Evolutionary conservation across 1,140 invertebrate species (phyloP), one percentile per base, ranked within the genome.

Genomic region (Rhizoglyphus robini): DNA sequence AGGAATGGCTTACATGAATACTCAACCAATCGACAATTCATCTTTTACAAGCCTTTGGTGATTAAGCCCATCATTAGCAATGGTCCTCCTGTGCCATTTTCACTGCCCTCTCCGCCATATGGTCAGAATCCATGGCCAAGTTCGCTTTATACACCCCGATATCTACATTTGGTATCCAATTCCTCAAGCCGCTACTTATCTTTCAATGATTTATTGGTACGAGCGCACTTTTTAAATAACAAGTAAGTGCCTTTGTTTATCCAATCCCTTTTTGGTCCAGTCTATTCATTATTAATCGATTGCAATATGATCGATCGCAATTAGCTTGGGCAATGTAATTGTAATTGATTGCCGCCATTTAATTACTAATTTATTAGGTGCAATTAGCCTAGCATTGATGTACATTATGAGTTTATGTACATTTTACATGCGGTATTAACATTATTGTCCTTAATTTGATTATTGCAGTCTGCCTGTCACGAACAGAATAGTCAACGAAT

Each of bases 171-270:
- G 23, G 51, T 54, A 25, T 5, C 51, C 51, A 54, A 54, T 32
- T 8, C 51, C 8, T 27, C 51, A 15, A 46, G 41, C 23, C 41
- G 41, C 51, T 23, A 20, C 8, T 5, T 54, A 27, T 8, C 51
- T 5, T 54, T 54, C 51, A 54, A 54, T 32, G 51, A 54, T 54
- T 32, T 54, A 27, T 32, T 54, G 23, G 51, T 54, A 23, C 51
- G 51, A 20, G 51, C 51, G 8, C 23, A 54, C 51, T 11, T 54
- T 54, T 5, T 54, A 54, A 54, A 54, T 54, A 54, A 54, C 51
- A 54, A 54, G 51, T 54, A 54, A 54, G 51, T 54, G 41, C 23
- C 41, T 46, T 23, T 23, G 23, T 46, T 46, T 46, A 15, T 23
- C 41, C 41, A 15, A 15, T 46, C 41, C 41, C 41, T 46, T 46